Evolutionary conservation across 2,888 invertebrate genomes (phyloP), one percentile per base, ranked within the genome.

Genomic region (Diadegma fenestrale): DNA sequence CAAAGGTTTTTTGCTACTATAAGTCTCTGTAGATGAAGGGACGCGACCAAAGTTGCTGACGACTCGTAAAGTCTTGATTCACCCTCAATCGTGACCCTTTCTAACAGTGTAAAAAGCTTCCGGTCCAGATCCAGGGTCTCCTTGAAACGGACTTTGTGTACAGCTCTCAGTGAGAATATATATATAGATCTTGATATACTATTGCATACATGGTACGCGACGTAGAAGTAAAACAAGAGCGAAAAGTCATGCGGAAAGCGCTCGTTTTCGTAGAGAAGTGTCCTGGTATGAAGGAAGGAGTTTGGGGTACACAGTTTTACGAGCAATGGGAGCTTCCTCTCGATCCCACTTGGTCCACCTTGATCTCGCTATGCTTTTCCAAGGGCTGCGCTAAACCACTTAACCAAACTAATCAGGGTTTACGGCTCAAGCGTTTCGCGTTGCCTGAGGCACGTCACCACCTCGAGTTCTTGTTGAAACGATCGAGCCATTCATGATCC

Each of bases 321-420:
- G 85, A 80, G 80, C 76, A 63, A 14, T 54, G 41, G 43, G 68
- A 68, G 48, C 45, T 54, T 61, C 33, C 48, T 26, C 14, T 43
- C 12, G n/a, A 64, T 26, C 45, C 63, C 30, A n/a, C 45, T n/a
- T 33, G 8, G 14, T 19, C 33, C 51, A n/a, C 26, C 64, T 64
- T 41, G 14, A 19, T 10, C 37, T 33, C 63, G 41, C 81, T 54
- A 64, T 72, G 64, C 68, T 78, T 69, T 86, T 85, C 84, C 80
- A 85, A 88, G 87, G 87, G 89, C 89, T 87, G 88, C 78, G 64
- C 85, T 87, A 87, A 88, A 86, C 88, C 87, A 89, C 89, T 90
- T 89, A 84, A 88, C 90, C 87, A 87, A 90, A 90, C 90, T 91
- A 89, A 90, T 91, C 91, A 89, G 87, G 87, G 82, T 88, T 88